Conservation (phyloP, 2,113 vertebrate genomes). For the Petrocephalus microphthalmus region DNA sequence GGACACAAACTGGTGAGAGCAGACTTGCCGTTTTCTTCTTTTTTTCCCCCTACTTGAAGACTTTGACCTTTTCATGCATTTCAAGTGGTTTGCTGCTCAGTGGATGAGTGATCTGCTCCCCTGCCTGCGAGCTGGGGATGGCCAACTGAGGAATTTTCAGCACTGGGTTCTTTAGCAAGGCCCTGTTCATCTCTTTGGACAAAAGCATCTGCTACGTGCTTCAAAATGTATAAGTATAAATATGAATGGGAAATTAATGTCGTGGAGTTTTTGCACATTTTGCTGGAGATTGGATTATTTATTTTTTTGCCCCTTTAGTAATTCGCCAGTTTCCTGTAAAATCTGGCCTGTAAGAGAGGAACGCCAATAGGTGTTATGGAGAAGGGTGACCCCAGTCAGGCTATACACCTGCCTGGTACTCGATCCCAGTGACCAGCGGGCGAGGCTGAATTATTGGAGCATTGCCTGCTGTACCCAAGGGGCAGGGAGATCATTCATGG, state of each 20-base stretch:
- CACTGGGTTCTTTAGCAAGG: neutral
- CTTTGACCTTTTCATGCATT: too few relatives aligned
- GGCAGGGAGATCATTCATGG: neutral
- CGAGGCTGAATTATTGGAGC: neutral
- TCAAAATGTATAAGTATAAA: neutral
- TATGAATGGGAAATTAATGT: neutral
- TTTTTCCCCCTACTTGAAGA: neutral
- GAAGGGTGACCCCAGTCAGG: neutral
- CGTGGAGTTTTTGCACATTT: neutral
- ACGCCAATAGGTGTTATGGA: neutral
- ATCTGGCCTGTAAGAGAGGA: neutral
- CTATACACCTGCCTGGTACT: neutral
- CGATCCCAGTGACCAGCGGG: neutral
- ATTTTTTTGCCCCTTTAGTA: neutral
- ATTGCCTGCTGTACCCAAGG: neutral
- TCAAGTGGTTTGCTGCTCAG: too few relatives aligned
- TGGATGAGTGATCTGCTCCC: neutral
- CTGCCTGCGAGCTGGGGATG: neutral
- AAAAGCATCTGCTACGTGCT: neutral
- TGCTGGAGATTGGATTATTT: neutral
- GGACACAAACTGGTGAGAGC: neutral
- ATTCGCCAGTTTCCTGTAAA: neutral
- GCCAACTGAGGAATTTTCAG: neutral
- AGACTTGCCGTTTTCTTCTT: neutral
- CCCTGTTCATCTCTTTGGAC: neutral